Evolutionary conservation across 2,888 invertebrate species (phyloP).

Genomic region (Drosophila meridionalis): DNA sequence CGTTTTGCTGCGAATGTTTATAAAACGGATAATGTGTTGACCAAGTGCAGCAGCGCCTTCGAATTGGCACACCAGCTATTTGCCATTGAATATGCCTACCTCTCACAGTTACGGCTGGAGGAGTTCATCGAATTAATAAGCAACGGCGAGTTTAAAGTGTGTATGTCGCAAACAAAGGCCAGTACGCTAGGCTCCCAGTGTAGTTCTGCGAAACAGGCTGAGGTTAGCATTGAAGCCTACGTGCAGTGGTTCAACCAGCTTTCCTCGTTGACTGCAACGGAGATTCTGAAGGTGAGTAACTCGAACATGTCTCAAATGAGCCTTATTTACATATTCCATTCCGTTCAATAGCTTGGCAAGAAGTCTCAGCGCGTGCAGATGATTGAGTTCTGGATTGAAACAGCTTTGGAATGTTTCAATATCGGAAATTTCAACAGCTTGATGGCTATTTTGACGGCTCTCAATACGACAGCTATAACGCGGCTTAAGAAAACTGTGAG

Average conservation of each 20-base stretch:
- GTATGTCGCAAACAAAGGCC: conserved; percentile 85
- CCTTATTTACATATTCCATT: not conserved
- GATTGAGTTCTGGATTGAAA: conserved; percentile 98
- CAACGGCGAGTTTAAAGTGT: conserved; percentile 88
- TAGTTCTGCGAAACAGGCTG: conserved; percentile 22
- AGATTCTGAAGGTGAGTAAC: conserved; percentile 92
- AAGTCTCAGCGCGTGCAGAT: conserved; percentile 95
- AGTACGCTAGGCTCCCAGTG: conserved; percentile 89
- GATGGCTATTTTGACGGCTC: conserved; percentile 97
- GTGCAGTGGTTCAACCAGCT: conserved; percentile 98
- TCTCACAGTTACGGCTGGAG: conserved; percentile 97
- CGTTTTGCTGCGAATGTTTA: conserved; percentile 63
- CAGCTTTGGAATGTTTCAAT: conserved; percentile 97
- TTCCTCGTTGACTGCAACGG: conserved; percentile 96
- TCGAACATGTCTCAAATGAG: fast-evolving
- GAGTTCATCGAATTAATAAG: conserved; percentile 97
- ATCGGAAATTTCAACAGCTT: conserved; percentile 98
- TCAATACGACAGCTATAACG: conserved; percentile 96
- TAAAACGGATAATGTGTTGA: conserved; percentile 86
- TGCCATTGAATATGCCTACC: conserved; percentile 95
- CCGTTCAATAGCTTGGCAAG: conserved; percentile 90
- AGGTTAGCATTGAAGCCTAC: conserved; percentile 93
- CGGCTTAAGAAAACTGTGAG: conserved; percentile 97
- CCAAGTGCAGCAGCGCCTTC: conserved; percentile 91
- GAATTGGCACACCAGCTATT: conserved; percentile 96